These are phyloP conservation scores for Apeltes quadracus DNA, from an alignment of 2,113 vertebrate genomes.

Conservation along the genomic window DNA sequence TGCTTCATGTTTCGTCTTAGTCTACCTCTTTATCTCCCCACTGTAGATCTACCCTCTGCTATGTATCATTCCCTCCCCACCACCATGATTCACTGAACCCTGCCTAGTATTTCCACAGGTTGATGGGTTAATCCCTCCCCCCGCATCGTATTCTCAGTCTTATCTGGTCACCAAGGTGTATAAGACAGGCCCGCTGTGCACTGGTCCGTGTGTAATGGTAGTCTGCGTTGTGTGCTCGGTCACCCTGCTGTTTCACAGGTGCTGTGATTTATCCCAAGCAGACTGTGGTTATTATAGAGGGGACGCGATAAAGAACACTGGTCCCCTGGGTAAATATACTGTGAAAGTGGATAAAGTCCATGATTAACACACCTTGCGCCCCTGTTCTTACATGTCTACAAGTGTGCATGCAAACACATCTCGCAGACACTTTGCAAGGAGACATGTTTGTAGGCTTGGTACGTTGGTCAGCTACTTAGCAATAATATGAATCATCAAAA, in stretches of 20 bases:
- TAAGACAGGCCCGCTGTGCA: slow-evolving; percentile 60
- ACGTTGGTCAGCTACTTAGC: not conserved
- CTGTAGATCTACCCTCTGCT: slow-evolving; percentile 7
- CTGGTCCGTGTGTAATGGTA: slow-evolving; percentile 66
- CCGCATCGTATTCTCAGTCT: slow-evolving; percentile 47
- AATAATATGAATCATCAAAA: not conserved
- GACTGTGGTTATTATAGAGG: slow-evolving; percentile 60
- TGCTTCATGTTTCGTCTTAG: slow-evolving; percentile 19
- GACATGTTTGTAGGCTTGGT: not conserved
- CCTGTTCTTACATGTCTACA: slow-evolving; percentile 6
- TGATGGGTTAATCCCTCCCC: slow-evolving; percentile 57
- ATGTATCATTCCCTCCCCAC: slow-evolving; percentile 25
- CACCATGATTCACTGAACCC: slow-evolving; percentile 50
- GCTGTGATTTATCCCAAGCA: slow-evolving; percentile 68
- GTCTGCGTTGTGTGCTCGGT: slow-evolving; percentile 68
- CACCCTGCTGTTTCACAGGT: slow-evolving; percentile 73
- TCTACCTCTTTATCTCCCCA: not conserved
- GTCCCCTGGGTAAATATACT: slow-evolving; percentile 57
- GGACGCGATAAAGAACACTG: slow-evolving; percentile 55
- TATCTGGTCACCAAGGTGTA: slow-evolving; percentile 77
- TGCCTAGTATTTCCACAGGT: slow-evolving; percentile 34
- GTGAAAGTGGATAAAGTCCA: slow-evolving; percentile 42
- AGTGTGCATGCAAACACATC: not conserved
- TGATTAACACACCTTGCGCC: slow-evolving; percentile 49
- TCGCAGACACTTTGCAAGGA: not conserved